Conservation (phyloP, 2,888 invertebrate genomes). For the Tipula unca region DNA sequence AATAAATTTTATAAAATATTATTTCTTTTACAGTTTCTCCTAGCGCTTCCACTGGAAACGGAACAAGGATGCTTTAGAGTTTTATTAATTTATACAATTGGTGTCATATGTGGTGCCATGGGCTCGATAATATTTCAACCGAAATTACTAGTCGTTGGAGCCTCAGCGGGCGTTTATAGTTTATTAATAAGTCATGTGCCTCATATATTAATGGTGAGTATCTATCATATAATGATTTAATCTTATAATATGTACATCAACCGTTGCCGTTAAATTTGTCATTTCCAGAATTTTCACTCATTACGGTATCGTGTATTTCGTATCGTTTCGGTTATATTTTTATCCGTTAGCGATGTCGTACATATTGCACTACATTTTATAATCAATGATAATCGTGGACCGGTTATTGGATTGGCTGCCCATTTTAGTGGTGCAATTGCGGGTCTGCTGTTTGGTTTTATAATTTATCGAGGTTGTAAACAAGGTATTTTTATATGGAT, state of each 20-base stretch:
- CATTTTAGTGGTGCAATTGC: constrained; percentile 60
- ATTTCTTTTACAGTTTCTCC: constrained; percentile 34
- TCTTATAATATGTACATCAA: too few species aligned
- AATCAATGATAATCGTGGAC: constrained; percentile 39
- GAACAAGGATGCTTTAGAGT: constrained; percentile 70
- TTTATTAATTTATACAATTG: constrained; percentile 60
- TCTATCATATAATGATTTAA: not conserved
- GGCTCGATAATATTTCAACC: constrained; percentile 69
- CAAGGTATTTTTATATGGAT: not conserved
- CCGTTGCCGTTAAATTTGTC: constrained; percentile 14
- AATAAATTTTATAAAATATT: too few species aligned
- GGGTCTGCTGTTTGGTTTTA: constrained; percentile 55
- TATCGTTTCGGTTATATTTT: constrained; percentile 52
- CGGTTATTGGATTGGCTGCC: constrained; percentile 59
- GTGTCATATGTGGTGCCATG: constrained; percentile 66
- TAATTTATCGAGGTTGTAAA: constrained; percentile 45
- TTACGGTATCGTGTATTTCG: constrained; percentile 46
- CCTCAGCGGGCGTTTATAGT: constrained; percentile 86
- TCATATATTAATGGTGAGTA: constrained; percentile 61
- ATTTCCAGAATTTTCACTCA: constrained; percentile 40
- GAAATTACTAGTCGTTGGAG: constrained; percentile 69
- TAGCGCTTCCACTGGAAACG: constrained; percentile 51
- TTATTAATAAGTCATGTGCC: constrained; percentile 79
- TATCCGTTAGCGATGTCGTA: constrained; percentile 50
- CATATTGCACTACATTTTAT: constrained; percentile 45